Base-by-base conservation (phyloP, 2,113 vertebrate species). In the Neodon shergylaensis region DNA sequence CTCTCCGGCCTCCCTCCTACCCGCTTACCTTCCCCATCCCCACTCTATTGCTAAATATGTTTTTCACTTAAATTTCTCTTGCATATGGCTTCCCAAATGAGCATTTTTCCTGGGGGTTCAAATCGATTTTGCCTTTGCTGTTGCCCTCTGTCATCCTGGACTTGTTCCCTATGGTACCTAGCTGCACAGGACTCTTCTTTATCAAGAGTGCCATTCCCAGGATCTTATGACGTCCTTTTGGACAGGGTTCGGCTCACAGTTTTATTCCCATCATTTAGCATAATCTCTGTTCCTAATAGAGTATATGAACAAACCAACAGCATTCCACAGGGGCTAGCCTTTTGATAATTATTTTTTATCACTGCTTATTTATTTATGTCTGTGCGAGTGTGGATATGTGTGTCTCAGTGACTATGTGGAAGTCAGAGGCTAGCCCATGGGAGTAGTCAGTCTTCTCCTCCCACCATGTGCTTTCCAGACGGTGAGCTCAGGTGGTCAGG, bases 11-110 rank as follows among this genome's bases (percentile, higher is more conserved):
- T 44, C 28, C 5, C 2, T 58, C 44, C 65, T 68, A 49, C 44
- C 47, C 3, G 5, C 44, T n/a, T 36, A 4, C 7, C 4, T 49
- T 24, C 33, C n/a, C 5, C 26, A 36, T 2, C 7, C 5, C 47
- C 9, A 13, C 44, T 33, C 16, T 9, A 24, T 66, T 47, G 36
- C 47, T 16, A 16, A 19, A 31, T 6, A 12, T 11, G 47, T 82
- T 86, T 54, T 58, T 76, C 54, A 36, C 54, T 44, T 65, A 65
- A 88, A 65, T 84, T 33, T 81, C 31, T 49, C 26, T 33, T 28
- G 39, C 12, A 3, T 49, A 3, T 63, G 14, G n/a, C 47, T 12
- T 90, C 44, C 33, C 65, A 49, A 22, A 0, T 39, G 42, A 81
- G 36, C 11, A 61, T 90, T 83, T 95, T 95, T 92, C 52, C 52